A percentile compares a stretch with the other conserved stretches of the same genome.
These are phyloP conservation scores for Sphaerophoria taeniata DNA, from an alignment of 2,888 invertebrate genomes.

Conservation along the genomic window DNA sequence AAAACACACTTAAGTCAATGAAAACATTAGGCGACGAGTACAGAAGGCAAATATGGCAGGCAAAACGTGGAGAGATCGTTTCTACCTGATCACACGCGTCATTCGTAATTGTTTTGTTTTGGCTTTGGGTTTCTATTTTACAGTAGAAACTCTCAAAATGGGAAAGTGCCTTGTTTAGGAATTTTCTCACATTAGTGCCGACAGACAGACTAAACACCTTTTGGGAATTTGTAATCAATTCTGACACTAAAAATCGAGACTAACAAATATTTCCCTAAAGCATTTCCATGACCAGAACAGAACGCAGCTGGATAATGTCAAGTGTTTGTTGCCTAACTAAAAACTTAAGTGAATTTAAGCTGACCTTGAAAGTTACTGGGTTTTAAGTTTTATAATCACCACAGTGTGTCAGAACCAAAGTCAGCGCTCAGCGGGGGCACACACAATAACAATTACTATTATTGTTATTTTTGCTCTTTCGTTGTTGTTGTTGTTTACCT, in stretches of 20 bases:
- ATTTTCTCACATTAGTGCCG: too few relatives aligned
- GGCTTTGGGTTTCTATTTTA: not conserved
- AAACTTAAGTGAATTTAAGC: constrained; percentile 21
- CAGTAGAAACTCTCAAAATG: not conserved
- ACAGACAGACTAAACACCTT: too few relatives aligned
- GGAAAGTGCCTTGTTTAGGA: too few relatives aligned
- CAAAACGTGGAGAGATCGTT: not conserved
- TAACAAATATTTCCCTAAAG: too few relatives aligned
- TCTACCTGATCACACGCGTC: not conserved
- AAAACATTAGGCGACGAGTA: not conserved
- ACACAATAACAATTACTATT: not conserved
- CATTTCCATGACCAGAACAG: too few relatives aligned
- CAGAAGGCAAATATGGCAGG: not conserved
- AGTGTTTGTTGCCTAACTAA: too few relatives aligned
- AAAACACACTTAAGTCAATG: constrained; percentile 15
- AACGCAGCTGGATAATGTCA: too few relatives aligned
- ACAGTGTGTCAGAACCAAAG: constrained; percentile 10
- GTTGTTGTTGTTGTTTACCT: not conserved
- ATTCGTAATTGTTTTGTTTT: not conserved
- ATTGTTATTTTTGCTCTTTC: too few relatives aligned
- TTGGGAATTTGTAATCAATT: too few relatives aligned
- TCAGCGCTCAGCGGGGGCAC: not conserved
- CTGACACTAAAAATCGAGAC: too few relatives aligned
- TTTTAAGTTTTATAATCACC: constrained; percentile 10
- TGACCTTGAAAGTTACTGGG: constrained; percentile 46